These are phyloP conservation scores for Argopecten irradians DNA, from an alignment of 1,140 invertebrate genomes.

Conservation along the genomic window DNA sequence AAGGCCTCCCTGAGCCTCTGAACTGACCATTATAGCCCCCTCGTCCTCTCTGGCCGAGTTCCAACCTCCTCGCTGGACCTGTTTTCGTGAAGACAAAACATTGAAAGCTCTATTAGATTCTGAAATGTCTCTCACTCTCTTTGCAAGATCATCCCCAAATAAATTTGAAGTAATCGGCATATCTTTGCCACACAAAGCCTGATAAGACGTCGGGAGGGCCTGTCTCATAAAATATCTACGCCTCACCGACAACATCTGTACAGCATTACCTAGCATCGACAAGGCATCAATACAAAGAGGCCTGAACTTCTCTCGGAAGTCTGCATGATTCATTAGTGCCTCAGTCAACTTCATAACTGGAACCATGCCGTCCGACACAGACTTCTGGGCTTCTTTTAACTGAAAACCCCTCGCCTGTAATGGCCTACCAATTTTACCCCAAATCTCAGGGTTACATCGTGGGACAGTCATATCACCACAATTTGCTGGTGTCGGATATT, in stretches of 20 bases:
- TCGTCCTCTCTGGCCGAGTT: neutral
- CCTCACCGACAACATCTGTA: neutral
- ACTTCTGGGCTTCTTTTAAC: neutral
- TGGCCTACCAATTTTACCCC: neutral
- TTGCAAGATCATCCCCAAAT: neutral
- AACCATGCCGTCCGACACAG: neutral
- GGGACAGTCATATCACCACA: neutral
- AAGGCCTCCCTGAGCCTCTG: neutral
- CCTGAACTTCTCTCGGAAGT: neutral
- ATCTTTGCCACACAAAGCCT: neutral
- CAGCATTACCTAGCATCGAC: neutral
- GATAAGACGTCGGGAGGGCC: neutral
- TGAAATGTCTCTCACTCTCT: neutral
- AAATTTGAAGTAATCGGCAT: neutral
- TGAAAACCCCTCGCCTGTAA: neutral
- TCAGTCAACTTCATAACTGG: neutral
- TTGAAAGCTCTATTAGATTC: neutral
- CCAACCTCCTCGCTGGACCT: neutral
- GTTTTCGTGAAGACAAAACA: neutral
- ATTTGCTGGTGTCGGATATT: neutral
- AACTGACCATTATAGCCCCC: no score
- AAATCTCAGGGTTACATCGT: neutral
- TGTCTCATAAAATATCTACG: neutral
- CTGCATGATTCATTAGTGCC: neutral
- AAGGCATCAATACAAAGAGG: neutral